phyloP scores from a whole-genome alignment of 2,797 vertebrate species.

The Pygocentrus nattereri region DNA sequence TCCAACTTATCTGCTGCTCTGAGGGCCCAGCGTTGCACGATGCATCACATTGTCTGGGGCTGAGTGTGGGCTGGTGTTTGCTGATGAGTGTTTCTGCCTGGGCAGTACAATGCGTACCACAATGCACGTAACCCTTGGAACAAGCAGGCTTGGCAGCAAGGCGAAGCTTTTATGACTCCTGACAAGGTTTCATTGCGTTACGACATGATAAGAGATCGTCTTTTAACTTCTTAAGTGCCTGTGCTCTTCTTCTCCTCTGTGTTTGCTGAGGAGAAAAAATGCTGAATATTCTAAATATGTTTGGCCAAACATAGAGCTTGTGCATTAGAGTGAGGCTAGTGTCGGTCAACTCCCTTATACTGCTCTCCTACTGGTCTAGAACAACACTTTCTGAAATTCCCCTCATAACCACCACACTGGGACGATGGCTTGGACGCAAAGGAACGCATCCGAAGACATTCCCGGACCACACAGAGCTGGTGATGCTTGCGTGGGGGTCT shows the following conservation, averaged over 20 bases:
- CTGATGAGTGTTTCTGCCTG: conserved; percentile 46
- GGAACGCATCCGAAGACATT: conserved; percentile 3
- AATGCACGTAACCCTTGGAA: conserved; percentile 35
- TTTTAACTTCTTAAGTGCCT: conserved; percentile 61
- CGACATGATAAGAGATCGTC: conserved; percentile 59
- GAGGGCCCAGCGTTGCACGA: conserved; percentile 43
- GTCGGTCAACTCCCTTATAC: conserved; percentile 48
- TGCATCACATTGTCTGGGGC: conserved; percentile 47
- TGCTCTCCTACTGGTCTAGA: conserved; percentile 57
- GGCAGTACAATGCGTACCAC: conserved; percentile 37
- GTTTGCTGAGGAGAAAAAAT: conserved; percentile 34
- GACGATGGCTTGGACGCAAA: conserved; percentile 12
- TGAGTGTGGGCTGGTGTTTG: conserved; percentile 49
- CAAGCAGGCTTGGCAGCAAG: conserved; percentile 35
- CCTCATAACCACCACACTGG: conserved; percentile 38
- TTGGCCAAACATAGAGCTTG: conserved; percentile 28
- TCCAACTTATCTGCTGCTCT: conserved; percentile 60
- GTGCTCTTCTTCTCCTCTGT: neutral
- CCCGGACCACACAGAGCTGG: conserved; percentile 10
- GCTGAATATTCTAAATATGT: conserved; percentile 47
- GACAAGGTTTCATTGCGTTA: conserved; percentile 45
- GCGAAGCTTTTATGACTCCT: conserved; percentile 40
- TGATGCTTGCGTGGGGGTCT: neutral
- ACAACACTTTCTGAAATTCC: conserved; percentile 55
- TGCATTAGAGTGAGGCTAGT: conserved; percentile 24